A percentile compares a stretch with the other conserved stretches of the same genome.
These are phyloP conservation scores for Drosophila bunnanda DNA, from an alignment of 2,888 invertebrate genomes.

Conservation along the genomic window DNA sequence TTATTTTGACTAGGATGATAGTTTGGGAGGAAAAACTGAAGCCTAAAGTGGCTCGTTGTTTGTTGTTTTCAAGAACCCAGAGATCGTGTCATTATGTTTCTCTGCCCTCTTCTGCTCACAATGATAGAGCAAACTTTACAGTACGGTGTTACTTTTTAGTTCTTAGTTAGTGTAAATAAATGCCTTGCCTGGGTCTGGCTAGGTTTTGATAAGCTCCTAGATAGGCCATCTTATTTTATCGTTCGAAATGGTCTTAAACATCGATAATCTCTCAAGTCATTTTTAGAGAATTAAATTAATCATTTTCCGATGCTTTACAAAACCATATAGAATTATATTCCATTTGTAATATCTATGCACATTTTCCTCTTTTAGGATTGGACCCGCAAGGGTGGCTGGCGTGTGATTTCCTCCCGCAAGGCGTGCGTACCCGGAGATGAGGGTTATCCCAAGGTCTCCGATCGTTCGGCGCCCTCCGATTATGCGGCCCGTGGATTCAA, in stretches of 20 bases:
- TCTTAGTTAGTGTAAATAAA: too few species aligned
- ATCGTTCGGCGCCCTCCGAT: conserved; percentile 87
- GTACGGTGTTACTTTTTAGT: too few species aligned
- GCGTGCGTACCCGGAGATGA: conserved; percentile 89
- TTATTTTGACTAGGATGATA: background rate
- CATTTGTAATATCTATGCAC: too few species aligned
- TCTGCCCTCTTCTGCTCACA: too few species aligned
- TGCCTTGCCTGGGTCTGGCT: too few species aligned
- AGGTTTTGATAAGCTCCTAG: too few species aligned
- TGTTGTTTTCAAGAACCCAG: background rate
- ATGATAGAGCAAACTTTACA: too few species aligned
- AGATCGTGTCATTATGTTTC: background rate
- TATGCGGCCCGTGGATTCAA: conserved; percentile 91
- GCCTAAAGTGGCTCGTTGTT: background rate
- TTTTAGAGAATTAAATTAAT: too few species aligned
- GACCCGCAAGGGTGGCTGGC: conserved; percentile 91
- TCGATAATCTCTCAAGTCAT: background rate
- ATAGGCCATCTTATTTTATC: too few species aligned
- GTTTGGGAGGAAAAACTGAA: background rate
- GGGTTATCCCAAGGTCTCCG: conserved; percentile 88
- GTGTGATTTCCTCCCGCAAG: conserved; percentile 86
- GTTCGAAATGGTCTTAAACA: background rate
- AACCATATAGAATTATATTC: too few species aligned
- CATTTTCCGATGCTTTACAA: background rate
- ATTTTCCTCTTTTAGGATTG: conserved; percentile 89